Evolutionary conservation across 2,113 vertebrate genomes (phyloP), one percentile per base, ranked within the genome.

Genomic region (Camelus bactrianus): DNA sequence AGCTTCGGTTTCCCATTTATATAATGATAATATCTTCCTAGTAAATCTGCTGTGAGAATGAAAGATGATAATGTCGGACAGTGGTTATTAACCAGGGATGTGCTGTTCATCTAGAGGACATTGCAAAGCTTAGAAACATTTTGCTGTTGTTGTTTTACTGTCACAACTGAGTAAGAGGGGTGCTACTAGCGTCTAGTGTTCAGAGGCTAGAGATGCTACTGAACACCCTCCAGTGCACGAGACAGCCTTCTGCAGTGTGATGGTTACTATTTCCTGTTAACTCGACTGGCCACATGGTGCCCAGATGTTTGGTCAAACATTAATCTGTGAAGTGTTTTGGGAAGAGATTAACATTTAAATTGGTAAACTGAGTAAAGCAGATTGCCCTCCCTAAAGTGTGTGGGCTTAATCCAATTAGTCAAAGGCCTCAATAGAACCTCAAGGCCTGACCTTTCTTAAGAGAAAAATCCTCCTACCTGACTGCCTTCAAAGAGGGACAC

Each of bases 381-480:
- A 62, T 62, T 70, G 6, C 13, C 5, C 22, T 75, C 22, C 19
- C 13, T 84, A 69, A 80, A 24, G 26, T 52, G 38, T 12, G 3
- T 75, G 24, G 24, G 9, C n/a, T 35, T 56, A n/a, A n/a, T 75
- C 1, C 19, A 62, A 8, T 80, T n/a, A 56, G 5, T 5, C 62
- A 8, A 50, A 70, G 1, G 2, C 19, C 28, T 75, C 3, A 64
- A 6, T 7, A 54, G 6, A 50, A 65, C 5, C 38, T 42, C 62
- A 72, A 38, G 14, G n/a, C 17, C 17, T 48, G 48, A 84, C 24
- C 1, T 1, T 89, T 4, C 70, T 48, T 35, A 50, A 84, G 2
- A 15, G 19, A 52, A 0, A 75, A 26, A 20, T 38, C 9, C 0
- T 46, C 7, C 32, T n/a, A 1, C 0, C 1, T n/a, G 12, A 13